Base-by-base conservation (phyloP, 2,888 invertebrate species). In the Lasioglossum marginatum region DNA sequence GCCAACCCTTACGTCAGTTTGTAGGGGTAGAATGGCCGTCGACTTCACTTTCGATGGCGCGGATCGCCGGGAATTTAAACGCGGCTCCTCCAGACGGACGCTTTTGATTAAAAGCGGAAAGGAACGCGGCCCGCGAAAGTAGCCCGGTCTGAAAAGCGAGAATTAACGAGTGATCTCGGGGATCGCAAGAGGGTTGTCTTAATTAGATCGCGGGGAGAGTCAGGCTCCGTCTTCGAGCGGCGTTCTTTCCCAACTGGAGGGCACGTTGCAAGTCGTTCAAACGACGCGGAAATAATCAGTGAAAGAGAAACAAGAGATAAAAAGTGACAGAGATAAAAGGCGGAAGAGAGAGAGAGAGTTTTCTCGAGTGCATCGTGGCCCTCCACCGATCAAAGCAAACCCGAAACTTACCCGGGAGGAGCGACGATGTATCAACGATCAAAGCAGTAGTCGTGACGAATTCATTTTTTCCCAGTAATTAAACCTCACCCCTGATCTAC, bases 141-240 rank as follows among this genome's bases (percentile, higher is more conserved):
- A 77, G 82, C 68, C 45, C 14, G 68, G 23, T 27, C 68, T 78
- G 63, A 60, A 83, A 85, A 79, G 79, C 84, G 60, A 77, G 85
- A 70, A 85, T 85, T 84, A 85, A 85, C 85, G 84, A 85, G 84
- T 72, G 86, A 81, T 86, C 85, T 81, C 85, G 86, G 23, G 81
- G 70, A 79, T 81, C 74, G 63, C 78, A 66, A 84, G 72, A 84
- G 85, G 85, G 78, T 80, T 68, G 85, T 85, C 79, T 85, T 84
- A 85, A 85, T 85, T 85, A 85, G 83, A 84, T 83, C 85, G 76
- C 73, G 77, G 70, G 60, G 66, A 34, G 63, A 34, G 34, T 66
- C 60, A 14, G 16, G 66, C 80, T 74, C 48, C 80, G 68, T 57
- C 77, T 71, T 27, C 34, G 71, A 40, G n/a, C 73, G 40, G 37